Percentiles rank a stretch among this genome's conserved stretches.
phyloP scores from a whole-genome alignment of 2,797 vertebrate species.

The Lacerta agilis region DNA sequence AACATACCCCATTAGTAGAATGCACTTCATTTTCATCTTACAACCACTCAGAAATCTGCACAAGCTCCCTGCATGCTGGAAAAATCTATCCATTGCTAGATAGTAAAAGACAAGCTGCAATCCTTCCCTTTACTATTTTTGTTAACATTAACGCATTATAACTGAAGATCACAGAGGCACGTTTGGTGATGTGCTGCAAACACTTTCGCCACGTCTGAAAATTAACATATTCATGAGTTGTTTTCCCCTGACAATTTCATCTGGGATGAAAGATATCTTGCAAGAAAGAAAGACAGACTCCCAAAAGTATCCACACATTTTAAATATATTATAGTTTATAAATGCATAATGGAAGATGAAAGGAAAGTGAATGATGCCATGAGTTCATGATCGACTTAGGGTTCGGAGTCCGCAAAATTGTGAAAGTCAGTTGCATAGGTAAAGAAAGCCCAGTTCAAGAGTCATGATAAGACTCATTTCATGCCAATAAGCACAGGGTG shows the following conservation, averaged over 20 bases:
- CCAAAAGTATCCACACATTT: not conserved
- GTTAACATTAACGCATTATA: not conserved
- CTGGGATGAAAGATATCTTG: not conserved
- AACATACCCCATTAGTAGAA: not conserved
- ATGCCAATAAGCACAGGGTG: too few relatives aligned
- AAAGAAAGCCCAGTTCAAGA: not conserved
- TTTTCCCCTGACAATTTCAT: not conserved
- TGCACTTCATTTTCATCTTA: not conserved
- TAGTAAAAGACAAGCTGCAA: slow-evolving; percentile 18
- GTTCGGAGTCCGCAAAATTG: not conserved
- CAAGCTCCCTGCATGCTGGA: slow-evolving; percentile 21
- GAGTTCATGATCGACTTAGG: not conserved
- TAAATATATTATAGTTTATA: not conserved
- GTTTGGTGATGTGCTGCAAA: not conserved
- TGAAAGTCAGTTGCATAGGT: not conserved
- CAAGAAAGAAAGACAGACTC: too few relatives aligned
- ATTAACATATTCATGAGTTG: not conserved
- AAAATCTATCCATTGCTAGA: slow-evolving; percentile 38
- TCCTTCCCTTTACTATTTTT: not conserved
- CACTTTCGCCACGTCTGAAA: not conserved
- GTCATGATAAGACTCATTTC: not conserved
- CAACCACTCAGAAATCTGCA: slow-evolving; percentile 36
- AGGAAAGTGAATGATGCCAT: not conserved
- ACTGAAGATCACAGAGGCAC: not conserved
- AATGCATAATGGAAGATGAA: not conserved